Evolutionary conservation across 2,113 vertebrate species (phyloP), one percentile per base, ranked within the genome.

Genomic region (Sinosuthora webbiana): DNA sequence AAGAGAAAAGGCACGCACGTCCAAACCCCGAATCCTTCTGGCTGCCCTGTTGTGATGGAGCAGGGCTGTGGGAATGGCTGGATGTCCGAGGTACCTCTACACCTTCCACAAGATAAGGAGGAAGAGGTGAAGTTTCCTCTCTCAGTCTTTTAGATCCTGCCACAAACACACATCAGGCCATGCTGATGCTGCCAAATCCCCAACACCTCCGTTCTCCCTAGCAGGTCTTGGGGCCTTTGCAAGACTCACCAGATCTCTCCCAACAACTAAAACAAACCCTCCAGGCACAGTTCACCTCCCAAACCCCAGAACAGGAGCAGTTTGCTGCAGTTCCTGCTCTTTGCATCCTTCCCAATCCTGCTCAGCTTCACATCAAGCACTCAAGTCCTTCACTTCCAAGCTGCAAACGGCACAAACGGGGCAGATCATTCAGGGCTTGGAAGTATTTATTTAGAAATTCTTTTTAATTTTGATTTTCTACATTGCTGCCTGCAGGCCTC

Each of bases 81-180:
- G 1, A 1, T 4, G 5, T 3, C 35, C 22, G 12, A 35, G 11
- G 33, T 18, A 4, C 0, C 1, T 0, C 6, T 28, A 10, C 18
- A 16, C 23, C 33, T 64, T 16, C 42, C n/a, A 28, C 55, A 5
- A 23, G 11, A 16, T 1, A 0, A 70, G 60, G 44, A 81, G 23
- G 56, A 62, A 27, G 49, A 83, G 41, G 33, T 9, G 9, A 67
- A 78, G 13, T 21, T 65, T 49, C 65, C 30, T 81, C 64, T 56
- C 70, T 39, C 33, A 8, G 9, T 5, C 11, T 53, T 55, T 31
- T 2, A 27, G 19, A 47, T 62, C 59, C 57, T 16, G 14, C 65
- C n/a, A 11, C 22, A 6, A 9, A 44, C 0, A 0, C 39, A 12
- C 42, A 4, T 12, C 53, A 52, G 30, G 35, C 23, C 24, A 4